Conservation (phyloP, 2,797 vertebrate species). For the Harpagifer antarcticus region DNA sequence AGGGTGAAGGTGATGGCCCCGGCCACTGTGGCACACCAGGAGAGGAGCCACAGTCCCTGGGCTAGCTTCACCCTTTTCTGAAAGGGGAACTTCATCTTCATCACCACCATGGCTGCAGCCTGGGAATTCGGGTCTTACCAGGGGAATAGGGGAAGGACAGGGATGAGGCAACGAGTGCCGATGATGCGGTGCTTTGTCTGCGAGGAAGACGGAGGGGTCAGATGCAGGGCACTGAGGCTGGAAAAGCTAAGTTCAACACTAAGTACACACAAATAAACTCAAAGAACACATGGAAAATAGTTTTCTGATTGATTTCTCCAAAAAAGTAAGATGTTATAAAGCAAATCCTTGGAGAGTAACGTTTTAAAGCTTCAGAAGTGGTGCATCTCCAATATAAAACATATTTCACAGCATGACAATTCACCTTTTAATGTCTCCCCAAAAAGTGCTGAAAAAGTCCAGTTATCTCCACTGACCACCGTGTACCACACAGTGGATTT, state of each 20-base stretch:
- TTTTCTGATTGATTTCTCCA: conserved; percentile 10
- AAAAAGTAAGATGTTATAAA: neutral
- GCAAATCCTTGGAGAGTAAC: neutral
- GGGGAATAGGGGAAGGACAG: conserved; percentile 74
- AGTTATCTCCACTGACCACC: conserved; percentile 67
- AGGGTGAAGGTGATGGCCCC: conserved; percentile 86
- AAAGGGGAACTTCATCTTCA: conserved; percentile 89
- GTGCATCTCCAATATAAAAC: conserved; percentile 13
- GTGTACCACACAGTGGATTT: conserved; percentile 81
- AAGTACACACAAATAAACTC: neutral
- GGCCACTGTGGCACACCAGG: conserved; percentile 83
- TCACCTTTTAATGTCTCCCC: conserved; percentile 72
- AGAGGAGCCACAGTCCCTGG: conserved; percentile 87
- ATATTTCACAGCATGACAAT: conserved; percentile 31
- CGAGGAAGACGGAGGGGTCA: conserved; percentile 41
- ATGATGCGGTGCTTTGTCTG: conserved; percentile 63
- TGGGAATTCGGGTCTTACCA: conserved; percentile 53
- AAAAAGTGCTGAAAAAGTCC: conserved; percentile 68
- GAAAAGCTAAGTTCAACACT: neutral
- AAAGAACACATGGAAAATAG: conserved; percentile 1
- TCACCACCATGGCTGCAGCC: conserved; percentile 85
- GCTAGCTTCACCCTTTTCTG: conserved; percentile 87
- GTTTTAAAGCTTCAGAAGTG: conserved; percentile 1
- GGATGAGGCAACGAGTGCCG: conserved; percentile 33
- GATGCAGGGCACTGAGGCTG: conserved; percentile 25